Evolutionary conservation across 2,888 invertebrate species (phyloP), one percentile per base, ranked within the genome.

Genomic region (Pristionchus japonicus): DNA sequence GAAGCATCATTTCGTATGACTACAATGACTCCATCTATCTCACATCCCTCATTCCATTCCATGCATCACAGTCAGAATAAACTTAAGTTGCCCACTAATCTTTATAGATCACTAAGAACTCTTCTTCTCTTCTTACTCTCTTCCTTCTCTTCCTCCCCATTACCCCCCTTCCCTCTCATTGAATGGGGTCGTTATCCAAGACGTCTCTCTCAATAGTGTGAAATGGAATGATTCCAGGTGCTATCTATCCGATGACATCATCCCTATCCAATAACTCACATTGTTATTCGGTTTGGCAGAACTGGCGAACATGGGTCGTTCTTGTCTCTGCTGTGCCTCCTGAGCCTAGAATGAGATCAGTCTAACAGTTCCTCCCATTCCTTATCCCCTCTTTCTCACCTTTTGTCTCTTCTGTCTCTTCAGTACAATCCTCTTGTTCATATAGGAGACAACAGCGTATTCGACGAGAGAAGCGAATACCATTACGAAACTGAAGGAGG

Each of bases 361-460:
- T 80, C 49, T 17, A 49, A 13, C 4, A 40, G 31, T 43, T 43
- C 80, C 7, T 70, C 13, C 70, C 37, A 43, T 11, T 9, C 7
- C 11, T 43, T 43, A 6, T 43, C 7, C 43, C 6, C 11, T 43
- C 7, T 9, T 11, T 86, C 43, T 43, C 43, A 61, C 90, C 89
- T 92, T 92, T 74, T 91, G 74, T 47, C 90, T 86, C 88, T 92
- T 92, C 74, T 93, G 97, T 96, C 98, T 97, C 95, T 97, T 96
- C 97, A 98, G 97, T 95, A 97, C 97, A 95, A 98, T 97, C 95
- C 98, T 96, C 96, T 98, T 98, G 93, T 97, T 98, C 97, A 98
- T 97, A 96, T 98, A 98, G 92, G 98, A 98, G 93, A 98, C 98
- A 92, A 98, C 97, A 92, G 98, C 98, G 95, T 98, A 98, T 96